These are phyloP conservation scores for Caranx ignobilis DNA, from an alignment of 2,113 vertebrate species.

Conservation along the genomic window DNA sequence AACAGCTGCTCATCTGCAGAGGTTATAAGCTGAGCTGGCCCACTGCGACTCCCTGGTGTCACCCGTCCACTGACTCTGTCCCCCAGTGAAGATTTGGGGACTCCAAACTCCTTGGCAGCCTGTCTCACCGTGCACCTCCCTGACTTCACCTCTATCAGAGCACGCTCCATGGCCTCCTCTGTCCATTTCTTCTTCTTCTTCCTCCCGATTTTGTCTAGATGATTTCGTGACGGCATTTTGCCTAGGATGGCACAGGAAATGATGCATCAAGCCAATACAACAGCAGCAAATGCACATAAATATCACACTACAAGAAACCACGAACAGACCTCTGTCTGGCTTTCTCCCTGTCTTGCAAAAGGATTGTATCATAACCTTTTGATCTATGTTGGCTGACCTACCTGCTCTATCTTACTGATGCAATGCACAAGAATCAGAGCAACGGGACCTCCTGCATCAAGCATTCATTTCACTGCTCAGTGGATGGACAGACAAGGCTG, in stretches of 20 bases:
- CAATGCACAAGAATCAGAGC: not conserved
- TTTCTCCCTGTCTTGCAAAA: not conserved
- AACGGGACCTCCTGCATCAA: not conserved
- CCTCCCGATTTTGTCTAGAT: conserved; percentile 77
- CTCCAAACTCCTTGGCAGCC: conserved; percentile 77
- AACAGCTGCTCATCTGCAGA: conserved; percentile 75
- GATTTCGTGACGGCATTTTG: conserved; percentile 76
- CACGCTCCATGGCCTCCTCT: conserved; percentile 76
- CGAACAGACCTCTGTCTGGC: not conserved
- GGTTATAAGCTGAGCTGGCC: conserved; percentile 76
- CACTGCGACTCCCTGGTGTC: conserved; percentile 76
- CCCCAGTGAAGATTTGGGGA: conserved; percentile 78
- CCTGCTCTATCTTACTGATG: not conserved
- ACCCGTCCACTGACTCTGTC: conserved; percentile 79
- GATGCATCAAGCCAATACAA: not conserved
- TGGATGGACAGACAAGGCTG: not conserved
- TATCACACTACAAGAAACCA: not conserved
- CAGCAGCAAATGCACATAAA: not conserved
- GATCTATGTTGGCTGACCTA: not conserved
- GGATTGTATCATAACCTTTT: not conserved
- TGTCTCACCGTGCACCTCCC: conserved; percentile 75
- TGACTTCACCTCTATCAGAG: conserved; percentile 74
- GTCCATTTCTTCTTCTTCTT: conserved; percentile 80
- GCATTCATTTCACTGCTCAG: not conserved
- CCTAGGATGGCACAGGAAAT: conserved; percentile 42